Percentiles rank a stretch among this genome's conserved stretches.
These are phyloP conservation scores for Helicoverpa assulta DNA, from an alignment of 2,888 invertebrate species.

Conservation along the genomic window DNA sequence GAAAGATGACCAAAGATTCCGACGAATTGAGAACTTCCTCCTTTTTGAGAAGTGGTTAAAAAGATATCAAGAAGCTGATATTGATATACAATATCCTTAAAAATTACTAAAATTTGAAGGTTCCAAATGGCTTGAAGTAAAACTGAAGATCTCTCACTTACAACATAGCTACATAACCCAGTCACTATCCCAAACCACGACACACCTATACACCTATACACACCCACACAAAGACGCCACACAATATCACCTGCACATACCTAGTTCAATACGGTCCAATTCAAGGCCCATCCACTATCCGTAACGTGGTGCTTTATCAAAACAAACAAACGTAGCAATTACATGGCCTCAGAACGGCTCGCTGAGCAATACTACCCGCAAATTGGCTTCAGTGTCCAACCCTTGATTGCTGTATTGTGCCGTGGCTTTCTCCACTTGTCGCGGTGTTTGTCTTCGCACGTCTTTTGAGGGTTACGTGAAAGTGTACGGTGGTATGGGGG, in stretches of 20 bases:
- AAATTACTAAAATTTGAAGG: no score
- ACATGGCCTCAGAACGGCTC: conserved; percentile 36
- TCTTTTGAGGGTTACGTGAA: conserved; percentile 10
- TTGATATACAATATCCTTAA: no score
- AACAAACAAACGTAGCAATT: conserved; percentile 62
- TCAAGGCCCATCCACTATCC: conserved; percentile 23
- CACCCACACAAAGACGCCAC: neutral
- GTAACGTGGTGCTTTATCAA: conserved; percentile 46
- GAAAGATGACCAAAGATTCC: no score
- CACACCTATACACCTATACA: neutral
- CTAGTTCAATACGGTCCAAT: conserved; percentile 29
- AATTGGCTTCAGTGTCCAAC: conserved; percentile 57
- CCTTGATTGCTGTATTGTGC: conserved; percentile 62
- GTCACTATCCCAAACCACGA: neutral
- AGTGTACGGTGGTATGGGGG: neutral
- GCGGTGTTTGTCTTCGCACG: conserved; percentile 21
- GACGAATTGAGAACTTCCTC: no score
- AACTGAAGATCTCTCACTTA: neutral
- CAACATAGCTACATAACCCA: neutral
- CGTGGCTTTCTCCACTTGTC: conserved; percentile 37
- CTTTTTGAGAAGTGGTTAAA: no score
- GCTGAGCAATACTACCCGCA: conserved; percentile 57
- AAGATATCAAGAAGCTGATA: no score
- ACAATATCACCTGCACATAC: neutral
- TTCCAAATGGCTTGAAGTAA: neutral